Percentiles rank a stretch among this genome's conserved stretches.
These are phyloP conservation scores for Drosophila nannoptera DNA, from an alignment of 1,140 invertebrate genomes.

Conservation along the genomic window DNA sequence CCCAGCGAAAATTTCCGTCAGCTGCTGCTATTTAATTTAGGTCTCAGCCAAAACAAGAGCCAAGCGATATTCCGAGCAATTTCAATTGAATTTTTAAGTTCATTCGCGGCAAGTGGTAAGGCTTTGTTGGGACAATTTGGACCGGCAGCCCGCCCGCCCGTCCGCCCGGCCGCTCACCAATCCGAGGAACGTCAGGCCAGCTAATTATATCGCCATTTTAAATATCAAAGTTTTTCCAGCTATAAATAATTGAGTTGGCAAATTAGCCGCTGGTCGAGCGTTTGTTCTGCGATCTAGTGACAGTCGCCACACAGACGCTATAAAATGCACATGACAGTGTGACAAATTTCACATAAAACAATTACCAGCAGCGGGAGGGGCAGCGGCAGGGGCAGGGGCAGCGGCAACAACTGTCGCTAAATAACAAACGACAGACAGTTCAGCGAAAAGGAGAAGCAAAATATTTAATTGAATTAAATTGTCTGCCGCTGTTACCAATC, in stretches of 20 bases:
- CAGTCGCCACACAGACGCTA: conserved; percentile 26
- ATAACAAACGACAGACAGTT: conserved; percentile 69
- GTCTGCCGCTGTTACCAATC: conserved; percentile 76
- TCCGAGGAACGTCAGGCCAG: conserved; percentile 5
- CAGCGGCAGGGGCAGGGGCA: conserved; percentile 9
- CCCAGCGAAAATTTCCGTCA: conserved; percentile 20
- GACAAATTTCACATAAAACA: conserved; percentile 77
- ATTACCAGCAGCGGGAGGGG: conserved; percentile 42
- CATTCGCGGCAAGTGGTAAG: conserved; percentile 17
- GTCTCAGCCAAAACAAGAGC: conserved; percentile 35
- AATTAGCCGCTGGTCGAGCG: conserved; percentile 48
- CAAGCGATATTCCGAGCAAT: conserved; percentile 25
- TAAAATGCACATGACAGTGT: conserved; percentile 72
- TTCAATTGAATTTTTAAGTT: conserved; percentile 48
- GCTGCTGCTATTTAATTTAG: conserved; percentile 31
- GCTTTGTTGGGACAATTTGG: conserved; percentile 7
- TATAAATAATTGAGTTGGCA: conserved; percentile 68
- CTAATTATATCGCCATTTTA: conserved; percentile 73
- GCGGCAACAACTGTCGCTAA: conserved; percentile 68
- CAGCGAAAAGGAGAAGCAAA: conserved; percentile 57
- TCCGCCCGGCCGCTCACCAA: neutral
- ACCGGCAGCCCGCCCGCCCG: neutral
- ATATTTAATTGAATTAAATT: conserved; percentile 79
- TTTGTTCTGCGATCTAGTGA: conserved; percentile 6
- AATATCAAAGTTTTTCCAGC: conserved; percentile 51